Conservation (phyloP, 2,797 vertebrate species). For the Chloroceryle inda region DNA sequence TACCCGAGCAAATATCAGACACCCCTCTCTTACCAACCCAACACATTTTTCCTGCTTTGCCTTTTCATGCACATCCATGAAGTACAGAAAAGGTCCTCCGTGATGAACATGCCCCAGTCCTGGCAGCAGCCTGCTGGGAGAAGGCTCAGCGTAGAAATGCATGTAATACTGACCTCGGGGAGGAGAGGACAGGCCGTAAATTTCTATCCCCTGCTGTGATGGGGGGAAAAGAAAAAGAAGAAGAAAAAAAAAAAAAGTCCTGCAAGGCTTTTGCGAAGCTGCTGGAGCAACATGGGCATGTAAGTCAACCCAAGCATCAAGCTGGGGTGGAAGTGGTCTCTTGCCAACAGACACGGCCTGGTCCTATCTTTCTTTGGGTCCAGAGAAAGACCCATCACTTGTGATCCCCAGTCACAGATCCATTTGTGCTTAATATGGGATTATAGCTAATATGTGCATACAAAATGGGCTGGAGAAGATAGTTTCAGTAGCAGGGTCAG, state of each 20-base stretch:
- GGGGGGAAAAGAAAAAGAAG: too few relatives aligned
- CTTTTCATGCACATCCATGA: neutral
- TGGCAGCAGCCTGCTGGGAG: neutral
- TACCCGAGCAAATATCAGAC: neutral
- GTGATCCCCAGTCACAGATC: neutral
- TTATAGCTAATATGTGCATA: rapidly evolving
- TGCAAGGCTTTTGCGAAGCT: neutral
- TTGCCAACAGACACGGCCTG: neutral
- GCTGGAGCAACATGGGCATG: neutral
- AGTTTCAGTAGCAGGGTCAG: neutral
- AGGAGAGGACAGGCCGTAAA: neutral
- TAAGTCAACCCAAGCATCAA: neutral
- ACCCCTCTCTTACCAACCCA: neutral
- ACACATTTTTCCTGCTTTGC: neutral
- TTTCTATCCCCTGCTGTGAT: neutral
- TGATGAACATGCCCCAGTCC: rapidly evolving
- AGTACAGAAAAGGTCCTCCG: neutral
- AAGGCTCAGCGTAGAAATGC: neutral
- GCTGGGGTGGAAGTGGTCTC: neutral
- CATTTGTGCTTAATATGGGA: rapidly evolving
- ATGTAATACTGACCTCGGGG: neutral
- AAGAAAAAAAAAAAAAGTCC: neutral
- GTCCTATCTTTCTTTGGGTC: neutral
- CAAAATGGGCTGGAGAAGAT: neutral
- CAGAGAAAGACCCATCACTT: neutral